Percentiles rank a stretch among this genome's conserved stretches.
Conservation (phyloP, 2,797 vertebrate genomes). For the Peromyscus aztecus region DNA sequence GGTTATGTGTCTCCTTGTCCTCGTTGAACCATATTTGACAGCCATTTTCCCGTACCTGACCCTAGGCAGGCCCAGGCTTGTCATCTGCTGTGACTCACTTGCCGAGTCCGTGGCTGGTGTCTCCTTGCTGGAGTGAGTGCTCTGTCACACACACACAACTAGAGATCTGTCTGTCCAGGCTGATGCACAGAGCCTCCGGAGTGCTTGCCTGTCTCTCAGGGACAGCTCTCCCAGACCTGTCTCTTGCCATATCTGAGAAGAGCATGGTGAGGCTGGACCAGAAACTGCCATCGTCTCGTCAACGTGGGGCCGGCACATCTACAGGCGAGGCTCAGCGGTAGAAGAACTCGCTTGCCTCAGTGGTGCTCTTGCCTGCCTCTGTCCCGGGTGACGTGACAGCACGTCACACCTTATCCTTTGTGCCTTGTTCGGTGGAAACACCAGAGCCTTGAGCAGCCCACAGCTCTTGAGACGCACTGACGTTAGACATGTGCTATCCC, state of each 20-base stretch:
- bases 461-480: neutral
- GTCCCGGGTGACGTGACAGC: neutral
- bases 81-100: neutral
- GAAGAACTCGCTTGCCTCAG: neutral
- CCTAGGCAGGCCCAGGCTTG: neutral
- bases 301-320: rapidly evolving
- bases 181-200: neutral
- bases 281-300: neutral
- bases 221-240: neutral
- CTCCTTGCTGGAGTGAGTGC: neutral
- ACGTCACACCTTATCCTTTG: neutral
- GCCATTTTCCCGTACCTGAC: neutral
- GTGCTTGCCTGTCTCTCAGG: neutral
- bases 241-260: neutral
- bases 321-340: rapidly evolving
- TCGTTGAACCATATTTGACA: neutral
- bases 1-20: neutral
- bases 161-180: neutral
- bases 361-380: neutral
- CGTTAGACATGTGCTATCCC: neutral
- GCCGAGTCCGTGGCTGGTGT: neutral
- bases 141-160: neutral
- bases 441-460: neutral
- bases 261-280: neutral
- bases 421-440: neutral